Evolutionary conservation across 1,140 invertebrate species (phyloP), one percentile per base, ranked within the genome.

Genomic region (Heliconius hermathena): DNA sequence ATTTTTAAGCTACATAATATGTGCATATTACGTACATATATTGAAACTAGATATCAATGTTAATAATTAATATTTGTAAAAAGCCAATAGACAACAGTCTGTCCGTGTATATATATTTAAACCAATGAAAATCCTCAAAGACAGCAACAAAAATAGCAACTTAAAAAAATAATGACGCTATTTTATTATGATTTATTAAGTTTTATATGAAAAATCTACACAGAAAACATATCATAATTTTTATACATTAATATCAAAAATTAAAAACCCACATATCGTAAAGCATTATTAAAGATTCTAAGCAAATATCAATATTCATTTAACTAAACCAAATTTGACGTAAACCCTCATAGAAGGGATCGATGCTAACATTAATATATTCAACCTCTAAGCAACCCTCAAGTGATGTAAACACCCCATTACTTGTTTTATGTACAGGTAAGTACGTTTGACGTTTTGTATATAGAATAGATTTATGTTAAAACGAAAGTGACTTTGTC

Each of bases 341-440:
- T 84, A 77, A 74, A 80, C 74, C 76, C 70, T 84, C 82, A 74
- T 66, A 78, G 70, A 76, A 66, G 60, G 26, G 75, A 90, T 85
- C 84, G 84, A 88, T 86, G 79, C 78, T 81, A 82, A 91, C 83
- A 85, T 88, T 91, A 93, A 91, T 90, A 91, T 90, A 92, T 93
- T 93, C 91, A 85, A 85, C 81, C 84, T 84, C 77, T 84, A 86
- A 89, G 85, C 87, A 86, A 52, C 89, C 89, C 87, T 91, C 85
- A 83, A 90, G 87, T 86, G 81, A 88, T 73, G 80, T 86, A 90
- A 87, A 89, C 83, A 87, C 54, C 52, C 33, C 33, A 60, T 75
- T 75, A 57, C 33, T 41, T 72, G 71, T 72, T 73, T 76, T 57
- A 33, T 38, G 46, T 80, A 80, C 66, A 75, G 74, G 60, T 66